These are phyloP conservation scores for Acanthurus leucopareius DNA, from an alignment of 2,797 vertebrate genomes.

Conservation along the genomic window DNA sequence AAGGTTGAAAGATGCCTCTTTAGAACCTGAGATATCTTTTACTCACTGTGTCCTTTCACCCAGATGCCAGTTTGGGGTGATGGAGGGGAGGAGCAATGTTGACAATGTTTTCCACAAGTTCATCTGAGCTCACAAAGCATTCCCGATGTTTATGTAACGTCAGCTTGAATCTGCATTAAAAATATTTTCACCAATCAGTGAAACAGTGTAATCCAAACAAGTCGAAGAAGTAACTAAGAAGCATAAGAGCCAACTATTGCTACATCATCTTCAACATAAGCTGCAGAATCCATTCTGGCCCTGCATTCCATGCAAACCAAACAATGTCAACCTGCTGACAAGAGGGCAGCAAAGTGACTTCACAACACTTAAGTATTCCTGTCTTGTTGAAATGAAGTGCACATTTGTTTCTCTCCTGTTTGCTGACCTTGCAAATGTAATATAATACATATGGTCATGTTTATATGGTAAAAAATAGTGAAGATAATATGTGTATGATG, in stretches of 20 bases:
- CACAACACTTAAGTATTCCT: background rate
- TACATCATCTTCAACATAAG: slow-evolving; percentile 5
- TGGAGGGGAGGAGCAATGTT: slow-evolving; percentile 19
- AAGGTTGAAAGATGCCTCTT: background rate
- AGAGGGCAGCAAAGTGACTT: background rate
- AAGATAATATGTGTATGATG: background rate
- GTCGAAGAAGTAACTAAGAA: background rate
- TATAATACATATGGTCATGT: background rate
- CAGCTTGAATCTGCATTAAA: background rate
- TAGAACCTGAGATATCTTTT: background rate
- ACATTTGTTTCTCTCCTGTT: background rate
- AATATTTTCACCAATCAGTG: background rate
- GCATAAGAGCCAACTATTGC: background rate
- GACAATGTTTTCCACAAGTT: slow-evolving; percentile 32
- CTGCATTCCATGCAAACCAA: slow-evolving; percentile 15
- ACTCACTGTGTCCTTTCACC: slow-evolving; percentile 70
- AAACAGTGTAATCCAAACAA: background rate
- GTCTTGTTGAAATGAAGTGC: background rate
- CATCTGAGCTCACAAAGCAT: slow-evolving; percentile 8
- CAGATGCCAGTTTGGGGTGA: slow-evolving; percentile 48
- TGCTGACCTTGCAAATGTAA: background rate
- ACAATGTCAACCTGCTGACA: slow-evolving; percentile 15
- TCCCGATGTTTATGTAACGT: slow-evolving; percentile 22
- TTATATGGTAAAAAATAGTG: background rate
- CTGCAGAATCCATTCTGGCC: background rate